Evolutionary conservation across 2,797 vertebrate species (phyloP).

Genomic region (Nothura maculosa): DNA sequence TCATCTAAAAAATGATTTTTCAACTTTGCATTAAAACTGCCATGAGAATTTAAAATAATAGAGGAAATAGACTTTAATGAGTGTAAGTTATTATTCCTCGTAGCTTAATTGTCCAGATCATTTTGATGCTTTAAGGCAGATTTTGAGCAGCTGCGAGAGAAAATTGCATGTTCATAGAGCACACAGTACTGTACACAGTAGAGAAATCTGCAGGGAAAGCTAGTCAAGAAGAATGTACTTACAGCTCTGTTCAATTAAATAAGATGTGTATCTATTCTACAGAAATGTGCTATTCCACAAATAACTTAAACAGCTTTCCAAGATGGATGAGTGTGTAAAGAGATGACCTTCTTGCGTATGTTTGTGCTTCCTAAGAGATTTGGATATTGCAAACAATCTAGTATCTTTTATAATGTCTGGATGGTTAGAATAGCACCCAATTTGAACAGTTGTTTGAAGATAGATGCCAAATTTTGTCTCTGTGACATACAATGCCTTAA

Average conservation of each 20-base stretch:
- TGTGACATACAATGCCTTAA: neutral
- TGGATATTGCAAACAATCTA: neutral
- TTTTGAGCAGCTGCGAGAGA: slow-evolving; percentile 41
- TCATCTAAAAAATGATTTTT: neutral
- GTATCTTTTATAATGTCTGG: neutral
- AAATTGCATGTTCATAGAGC: neutral
- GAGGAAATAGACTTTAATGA: slow-evolving; percentile 3
- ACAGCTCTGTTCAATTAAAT: slow-evolving; percentile 20
- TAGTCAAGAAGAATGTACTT: neutral
- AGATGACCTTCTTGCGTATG: neutral
- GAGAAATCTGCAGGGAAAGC: slow-evolving; percentile 17
- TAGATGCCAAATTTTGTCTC: neutral
- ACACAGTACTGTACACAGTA: neutral
- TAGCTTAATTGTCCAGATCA: slow-evolving; percentile 19
- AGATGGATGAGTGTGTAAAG: neutral
- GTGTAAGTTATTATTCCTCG: neutral
- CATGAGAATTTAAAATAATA: slow-evolving; percentile 18
- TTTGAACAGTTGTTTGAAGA: neutral
- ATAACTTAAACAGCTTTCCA: slow-evolving; percentile 8
- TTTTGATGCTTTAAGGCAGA: slow-evolving; percentile 34
- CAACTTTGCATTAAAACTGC: neutral
- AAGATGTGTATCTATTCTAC: neutral
- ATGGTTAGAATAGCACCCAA: neutral
- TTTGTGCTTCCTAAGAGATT: neutral
- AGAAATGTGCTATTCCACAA: neutral